phyloP scores from a whole-genome alignment of 2,888 invertebrate species.

The Erpobdella octoculata region DNA sequence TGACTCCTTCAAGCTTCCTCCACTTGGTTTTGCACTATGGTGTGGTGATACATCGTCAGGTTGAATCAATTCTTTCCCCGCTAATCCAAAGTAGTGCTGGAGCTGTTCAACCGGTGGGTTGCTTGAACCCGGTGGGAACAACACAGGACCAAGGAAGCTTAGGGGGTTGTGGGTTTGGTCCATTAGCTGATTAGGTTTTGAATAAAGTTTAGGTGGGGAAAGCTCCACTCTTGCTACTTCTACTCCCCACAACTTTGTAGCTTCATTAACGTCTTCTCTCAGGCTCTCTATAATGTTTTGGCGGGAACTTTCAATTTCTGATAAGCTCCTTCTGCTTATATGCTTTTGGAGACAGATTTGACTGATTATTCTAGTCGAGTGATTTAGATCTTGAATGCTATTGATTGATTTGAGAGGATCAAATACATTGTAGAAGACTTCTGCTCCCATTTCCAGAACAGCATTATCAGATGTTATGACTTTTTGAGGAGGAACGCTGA shows the following conservation, averaged over 20 bases:
- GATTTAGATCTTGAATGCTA: conserved; percentile 50
- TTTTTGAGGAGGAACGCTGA: conserved; percentile 54
- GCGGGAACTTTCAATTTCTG: conserved; percentile 41
- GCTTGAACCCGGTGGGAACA: conserved; percentile 36
- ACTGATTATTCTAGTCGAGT: conserved; percentile 49
- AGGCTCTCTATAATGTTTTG: conserved; percentile 13
- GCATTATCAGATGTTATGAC: conserved; percentile 53
- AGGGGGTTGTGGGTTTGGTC: conserved; percentile 33
- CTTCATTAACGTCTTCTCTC: conserved; percentile 49
- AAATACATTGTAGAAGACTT: conserved; percentile 51
- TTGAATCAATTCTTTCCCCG: background rate
- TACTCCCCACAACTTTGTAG: conserved; percentile 48
- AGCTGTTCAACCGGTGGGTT: conserved; percentile 33
- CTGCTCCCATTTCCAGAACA: conserved; percentile 53
- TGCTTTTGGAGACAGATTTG: conserved; percentile 50
- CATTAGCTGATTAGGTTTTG: conserved; percentile 31
- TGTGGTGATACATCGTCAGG: background rate
- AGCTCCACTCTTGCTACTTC: conserved; percentile 49
- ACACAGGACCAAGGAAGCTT: conserved; percentile 33
- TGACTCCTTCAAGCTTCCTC: background rate
- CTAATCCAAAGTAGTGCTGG: conserved; percentile 28
- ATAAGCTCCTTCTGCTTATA: conserved; percentile 45
- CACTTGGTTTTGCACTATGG: background rate
- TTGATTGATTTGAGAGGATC: conserved; percentile 51
- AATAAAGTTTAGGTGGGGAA: conserved; percentile 38